Base-by-base conservation (phyloP, 2,888 invertebrate species). In the Litoditis marina region DNA sequence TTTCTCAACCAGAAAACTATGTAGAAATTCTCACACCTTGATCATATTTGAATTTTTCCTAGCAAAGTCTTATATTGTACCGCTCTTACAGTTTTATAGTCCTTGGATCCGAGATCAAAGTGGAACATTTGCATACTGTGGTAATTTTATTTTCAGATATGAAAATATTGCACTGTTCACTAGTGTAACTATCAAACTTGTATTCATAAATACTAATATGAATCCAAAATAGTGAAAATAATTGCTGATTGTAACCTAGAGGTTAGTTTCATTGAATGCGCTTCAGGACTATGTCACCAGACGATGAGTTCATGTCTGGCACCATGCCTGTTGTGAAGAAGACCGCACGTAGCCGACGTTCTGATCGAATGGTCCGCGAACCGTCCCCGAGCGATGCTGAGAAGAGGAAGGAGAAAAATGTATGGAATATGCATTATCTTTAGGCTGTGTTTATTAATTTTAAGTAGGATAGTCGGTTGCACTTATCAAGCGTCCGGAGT, bases 301-400 rank as follows among this genome's bases (percentile, higher is more conserved):
- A 56, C 19, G 62, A 62, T 25, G 57, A 57, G 50, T 51, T 51
- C 39, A 50, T 59, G 51, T 13, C 34, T 13, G 32, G 25, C n/a
- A 42, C 25, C n/a, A 34, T n/a, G 0, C 54, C 54, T 8, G n/a
- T 34, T 42, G 32, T 34, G 19, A 57, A 50, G 28, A 66, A 63
- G 32, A 42, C 60, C 25, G 25, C 68, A 32, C 51, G 57, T n/a
- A 63, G 65, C 19, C 62, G 68, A 4, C 53, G 70, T 6, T 56
- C 66, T 16, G 68, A 63, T 32, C 51, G 63, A 32, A 30, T 60
- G 19, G 32, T 52, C 42, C 59, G 63, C 19, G 66, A 66, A 13
- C 50, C 59, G 4, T 70, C 70, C 16, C 68, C 73, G 5, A 65
- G 63, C 47, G 73, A 73, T 54, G 60, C 60, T 2, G 70, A 70